Evolutionary conservation across 2,888 invertebrate genomes (phyloP).

Genomic region (Furcula furcula): DNA sequence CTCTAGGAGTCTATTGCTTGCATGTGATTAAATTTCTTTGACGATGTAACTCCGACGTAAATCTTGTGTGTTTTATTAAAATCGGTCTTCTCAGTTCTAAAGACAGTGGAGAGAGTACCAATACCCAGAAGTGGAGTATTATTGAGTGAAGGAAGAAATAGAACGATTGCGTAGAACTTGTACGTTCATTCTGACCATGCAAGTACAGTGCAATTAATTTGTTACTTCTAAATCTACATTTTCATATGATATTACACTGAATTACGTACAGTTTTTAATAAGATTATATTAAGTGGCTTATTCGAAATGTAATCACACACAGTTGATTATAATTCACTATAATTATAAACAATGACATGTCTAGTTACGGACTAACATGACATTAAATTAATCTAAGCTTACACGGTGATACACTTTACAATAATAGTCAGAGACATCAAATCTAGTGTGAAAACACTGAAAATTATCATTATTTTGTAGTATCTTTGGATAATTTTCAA

Average conservation of each 20-base stretch:
- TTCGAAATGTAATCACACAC: slow-evolving; percentile 40
- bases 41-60: slow-evolving; percentile 23
- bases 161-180: too few relatives aligned
- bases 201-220: too few relatives aligned
- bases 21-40: slow-evolving; percentile 36
- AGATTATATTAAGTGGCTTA: too few relatives aligned
- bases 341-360: slow-evolving; percentile 60
- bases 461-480: slow-evolving; percentile 47
- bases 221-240: too few relatives aligned
- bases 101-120: too few relatives aligned
- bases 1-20: slow-evolving; percentile 66
- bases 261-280: too few relatives aligned
- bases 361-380: slow-evolving; percentile 75
- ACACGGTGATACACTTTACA: slow-evolving; percentile 77
- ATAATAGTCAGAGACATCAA: slow-evolving; percentile 68
- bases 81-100: too few relatives aligned
- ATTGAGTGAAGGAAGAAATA: too few relatives aligned
- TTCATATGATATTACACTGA: too few relatives aligned
- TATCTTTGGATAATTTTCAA: slow-evolving; percentile 53
- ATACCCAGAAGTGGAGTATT: too few relatives aligned
- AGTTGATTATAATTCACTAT: slow-evolving; percentile 47
- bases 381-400: slow-evolving; percentile 74
- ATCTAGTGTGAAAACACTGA: slow-evolving; percentile 60
- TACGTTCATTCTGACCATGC: too few relatives aligned
- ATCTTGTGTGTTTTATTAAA: too few relatives aligned